phyloP scores from a whole-genome alignment of 2,888 invertebrate species.

The Agrochola lychnidis region DNA sequence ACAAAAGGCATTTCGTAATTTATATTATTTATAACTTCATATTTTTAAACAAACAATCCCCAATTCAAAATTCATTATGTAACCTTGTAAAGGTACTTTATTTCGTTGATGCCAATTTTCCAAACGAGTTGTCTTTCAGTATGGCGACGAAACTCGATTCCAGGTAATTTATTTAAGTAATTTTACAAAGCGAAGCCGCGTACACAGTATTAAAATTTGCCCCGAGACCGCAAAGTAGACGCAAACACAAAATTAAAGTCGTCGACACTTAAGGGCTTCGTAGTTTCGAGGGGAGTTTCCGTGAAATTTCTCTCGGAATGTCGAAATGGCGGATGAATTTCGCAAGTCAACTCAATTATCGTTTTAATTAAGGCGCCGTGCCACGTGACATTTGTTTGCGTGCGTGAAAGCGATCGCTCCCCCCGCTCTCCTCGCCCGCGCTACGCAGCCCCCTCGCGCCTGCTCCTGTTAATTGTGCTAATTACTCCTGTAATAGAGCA shows the following conservation, averaged over 20 bases:
- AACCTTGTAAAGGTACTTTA: slow-evolving; percentile 60
- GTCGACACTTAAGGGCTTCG: slow-evolving; percentile 89
- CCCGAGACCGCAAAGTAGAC: slow-evolving; percentile 88
- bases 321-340: slow-evolving; percentile 90
- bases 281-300: slow-evolving; percentile 88
- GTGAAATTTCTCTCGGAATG: slow-evolving; percentile 89
- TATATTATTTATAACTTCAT: slow-evolving; percentile 5
- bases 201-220: slow-evolving; percentile 89
- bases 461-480: slow-evolving; percentile 90
- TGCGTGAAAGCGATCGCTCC: slow-evolving; percentile 89
- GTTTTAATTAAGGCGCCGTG: slow-evolving; percentile 90
- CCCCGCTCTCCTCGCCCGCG: slow-evolving; percentile 64
- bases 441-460: slow-evolving; percentile 70
- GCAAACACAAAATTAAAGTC: slow-evolving; percentile 90
- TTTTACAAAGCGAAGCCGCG: slow-evolving; percentile 85
- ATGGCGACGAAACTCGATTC: slow-evolving; percentile 82
- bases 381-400: slow-evolving; percentile 91
- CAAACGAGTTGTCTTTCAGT: slow-evolving; percentile 76
- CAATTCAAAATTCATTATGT: slow-evolving; percentile 43
- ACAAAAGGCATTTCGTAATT: slow-evolving; percentile 26
- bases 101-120: slow-evolving; percentile 77
- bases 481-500: slow-evolving; percentile 91
- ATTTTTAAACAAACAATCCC: slow-evolving; percentile 26
- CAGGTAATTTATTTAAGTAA: slow-evolving; percentile 88
- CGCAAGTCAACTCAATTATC: slow-evolving; percentile 91